Percentiles rank a stretch among this genome's conserved stretches.
Conservation (phyloP, 30 jellyfish, hydroid and myxozoan genomes). For the Nemopilema nomurai region DNA sequence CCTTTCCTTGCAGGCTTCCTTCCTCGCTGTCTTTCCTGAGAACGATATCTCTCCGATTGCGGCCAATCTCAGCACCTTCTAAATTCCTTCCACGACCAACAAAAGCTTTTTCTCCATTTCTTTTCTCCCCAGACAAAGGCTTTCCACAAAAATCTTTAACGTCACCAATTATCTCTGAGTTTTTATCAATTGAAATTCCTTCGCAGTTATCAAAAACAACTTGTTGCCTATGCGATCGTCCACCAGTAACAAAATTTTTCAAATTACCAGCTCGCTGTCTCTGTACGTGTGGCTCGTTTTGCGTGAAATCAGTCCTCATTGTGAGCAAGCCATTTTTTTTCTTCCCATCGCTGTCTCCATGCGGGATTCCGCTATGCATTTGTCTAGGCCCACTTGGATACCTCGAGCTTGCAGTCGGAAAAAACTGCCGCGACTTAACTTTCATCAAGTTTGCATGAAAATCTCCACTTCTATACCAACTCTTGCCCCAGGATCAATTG, state of each 20-base stretch:
- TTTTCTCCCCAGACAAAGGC: neutral
- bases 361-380: slow-evolving; percentile 29
- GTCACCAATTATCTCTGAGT: neutral
- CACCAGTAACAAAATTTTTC: slow-evolving; percentile 7
- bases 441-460: slow-evolving; percentile 11
- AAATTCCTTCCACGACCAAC: neutral
- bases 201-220: slow-evolving; percentile 4
- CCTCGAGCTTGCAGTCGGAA: slow-evolving; percentile 8
- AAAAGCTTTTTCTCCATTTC: neutral
- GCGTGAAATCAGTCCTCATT: neutral
- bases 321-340: neutral
- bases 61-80: neutral
- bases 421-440: slow-evolving; percentile 49
- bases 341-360: neutral
- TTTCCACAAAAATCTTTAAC: neutral
- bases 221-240: slow-evolving; percentile 27
- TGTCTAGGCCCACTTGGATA: slow-evolving; percentile 38
- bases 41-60: neutral
- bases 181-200: slow-evolving; percentile 16
- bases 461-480: neutral
- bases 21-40: neutral
- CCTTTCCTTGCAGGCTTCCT: neutral
- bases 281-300: slow-evolving; percentile 12
- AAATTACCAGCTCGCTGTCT: slow-evolving; percentile 61
- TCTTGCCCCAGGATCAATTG: slow-evolving; percentile 22